These are phyloP conservation scores for Amblyornis subalaris DNA, from an alignment of 2,113 vertebrate genomes.

Conservation along the genomic window DNA sequence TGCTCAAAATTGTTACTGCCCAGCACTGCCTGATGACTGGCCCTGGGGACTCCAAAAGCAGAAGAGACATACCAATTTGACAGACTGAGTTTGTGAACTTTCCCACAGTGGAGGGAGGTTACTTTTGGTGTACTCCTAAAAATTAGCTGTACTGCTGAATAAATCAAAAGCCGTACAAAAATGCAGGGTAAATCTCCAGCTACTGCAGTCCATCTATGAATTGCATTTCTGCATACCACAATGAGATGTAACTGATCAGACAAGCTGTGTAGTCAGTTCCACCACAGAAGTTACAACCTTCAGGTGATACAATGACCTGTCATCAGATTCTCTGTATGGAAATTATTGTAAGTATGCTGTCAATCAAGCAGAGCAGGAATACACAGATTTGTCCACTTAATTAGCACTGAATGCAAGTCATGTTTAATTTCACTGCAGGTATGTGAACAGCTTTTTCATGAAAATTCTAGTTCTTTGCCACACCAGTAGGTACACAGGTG, in stretches of 20 bases:
- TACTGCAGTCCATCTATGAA: not conserved
- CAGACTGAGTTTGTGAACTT: not conserved
- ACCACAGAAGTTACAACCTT: not conserved
- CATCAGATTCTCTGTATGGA: not conserved
- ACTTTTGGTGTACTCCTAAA: not conserved
- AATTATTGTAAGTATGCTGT: accelerated
- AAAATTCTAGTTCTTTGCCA: not conserved
- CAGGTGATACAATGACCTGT: not conserved
- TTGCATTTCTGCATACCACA: not conserved
- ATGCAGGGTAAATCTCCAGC: not conserved
- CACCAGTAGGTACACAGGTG: not conserved
- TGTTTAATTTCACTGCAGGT: not conserved
- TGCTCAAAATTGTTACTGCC: not conserved
- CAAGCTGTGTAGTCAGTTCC: not conserved
- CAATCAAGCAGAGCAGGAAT: not conserved
- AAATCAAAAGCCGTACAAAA: not conserved
- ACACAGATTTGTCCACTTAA: not conserved
- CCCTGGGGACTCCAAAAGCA: not conserved
- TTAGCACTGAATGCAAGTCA: not conserved
- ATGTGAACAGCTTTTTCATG: not conserved
- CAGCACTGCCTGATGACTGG: not conserved
- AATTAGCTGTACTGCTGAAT: not conserved
- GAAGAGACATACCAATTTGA: not conserved
- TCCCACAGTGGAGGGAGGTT: not conserved
- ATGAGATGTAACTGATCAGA: not conserved